phyloP scores from a whole-genome alignment of 2,113 vertebrate genomes.

The Scophthalmus maximus region DNA sequence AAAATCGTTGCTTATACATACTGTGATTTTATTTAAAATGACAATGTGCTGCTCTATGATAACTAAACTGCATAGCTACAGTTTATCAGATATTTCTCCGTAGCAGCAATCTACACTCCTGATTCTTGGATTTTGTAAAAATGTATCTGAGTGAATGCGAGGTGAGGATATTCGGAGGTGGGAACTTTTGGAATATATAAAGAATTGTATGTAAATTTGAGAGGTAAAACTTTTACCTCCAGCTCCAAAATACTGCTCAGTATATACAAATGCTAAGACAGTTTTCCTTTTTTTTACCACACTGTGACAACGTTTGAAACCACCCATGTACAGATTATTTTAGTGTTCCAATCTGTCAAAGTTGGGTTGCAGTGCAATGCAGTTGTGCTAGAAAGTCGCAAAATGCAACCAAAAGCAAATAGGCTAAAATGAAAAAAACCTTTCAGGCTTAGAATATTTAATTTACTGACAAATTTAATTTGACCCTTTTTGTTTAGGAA shows the following conservation, averaged over 20 bases:
- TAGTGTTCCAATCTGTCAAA: not conserved
- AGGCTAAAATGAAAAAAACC: not conserved
- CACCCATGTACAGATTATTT: not conserved
- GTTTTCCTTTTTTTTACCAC: not conserved
- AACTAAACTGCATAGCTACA: not conserved
- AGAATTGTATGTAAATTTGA: conserved; percentile 7
- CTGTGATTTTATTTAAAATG: conserved; percentile 6
- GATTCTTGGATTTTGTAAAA: not conserved
- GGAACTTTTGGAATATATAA: conserved; percentile 23
- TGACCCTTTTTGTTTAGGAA: not conserved
- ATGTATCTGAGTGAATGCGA: not conserved
- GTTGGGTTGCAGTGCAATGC: too few species aligned
- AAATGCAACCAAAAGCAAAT: not conserved
- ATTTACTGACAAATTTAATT: not conserved
- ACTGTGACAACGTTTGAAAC: not conserved
- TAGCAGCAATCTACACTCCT: not conserved
- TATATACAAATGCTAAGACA: not conserved
- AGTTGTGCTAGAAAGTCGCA: not conserved
- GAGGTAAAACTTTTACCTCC: conserved; percentile 2
- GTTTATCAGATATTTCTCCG: not conserved
- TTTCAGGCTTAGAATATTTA: not conserved
- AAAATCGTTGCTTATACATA: not conserved
- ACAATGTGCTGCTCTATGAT: not conserved
- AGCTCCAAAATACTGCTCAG: not conserved
- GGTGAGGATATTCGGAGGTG: not conserved